Evolutionary conservation across 2,888 invertebrate genomes (phyloP), one percentile per base, ranked within the genome.

Genomic region (Pseudococcus longispinus): DNA sequence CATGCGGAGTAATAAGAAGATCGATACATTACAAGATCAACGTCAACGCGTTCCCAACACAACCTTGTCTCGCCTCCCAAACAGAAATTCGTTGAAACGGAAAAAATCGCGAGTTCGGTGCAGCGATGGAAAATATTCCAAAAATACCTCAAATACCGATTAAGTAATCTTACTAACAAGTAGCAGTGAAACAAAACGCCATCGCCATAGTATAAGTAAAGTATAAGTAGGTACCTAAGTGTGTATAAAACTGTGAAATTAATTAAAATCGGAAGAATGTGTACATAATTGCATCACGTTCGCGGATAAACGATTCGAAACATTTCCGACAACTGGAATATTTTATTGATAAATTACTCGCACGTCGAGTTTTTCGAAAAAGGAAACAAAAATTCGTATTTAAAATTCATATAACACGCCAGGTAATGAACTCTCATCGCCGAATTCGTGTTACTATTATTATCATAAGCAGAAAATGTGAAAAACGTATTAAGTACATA

Each of bases 251-350:
- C 42, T 80, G 77, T 80, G 77, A 80, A 80, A 80, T 80, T 80
- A 80, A 80, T 80, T 80, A 80, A 80, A 37, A 29, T 42, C 29
- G 77, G 77, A 80, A 80, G 77, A 80, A 80, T 37, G 77, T 60
- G 60, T 37, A 32, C 20, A 20, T 37, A 80, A 80, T 80, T 80
- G 37, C 77, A 80, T 80, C 77, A 80, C 77, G 77, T 80, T 42
- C 2, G 37, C 37, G 29, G 29, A 70, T 70, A 70, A 29, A 9
- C 70, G 70, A 70, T 70, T 70, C 29, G 26, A 26, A 29, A 29
- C 70, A 70, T 29, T 70, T 29, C 29, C 70, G 70, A 70, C 29
- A 60, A 60, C 23, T 23, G 11, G 60, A 60, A 60, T 60, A 60
- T 60, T 60, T 60, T 60, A 60, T 60, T 60, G 60, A 60, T 23